These are phyloP conservation scores for Strix occidentalis DNA, from an alignment of 2,797 vertebrate species.

Conservation along the genomic window DNA sequence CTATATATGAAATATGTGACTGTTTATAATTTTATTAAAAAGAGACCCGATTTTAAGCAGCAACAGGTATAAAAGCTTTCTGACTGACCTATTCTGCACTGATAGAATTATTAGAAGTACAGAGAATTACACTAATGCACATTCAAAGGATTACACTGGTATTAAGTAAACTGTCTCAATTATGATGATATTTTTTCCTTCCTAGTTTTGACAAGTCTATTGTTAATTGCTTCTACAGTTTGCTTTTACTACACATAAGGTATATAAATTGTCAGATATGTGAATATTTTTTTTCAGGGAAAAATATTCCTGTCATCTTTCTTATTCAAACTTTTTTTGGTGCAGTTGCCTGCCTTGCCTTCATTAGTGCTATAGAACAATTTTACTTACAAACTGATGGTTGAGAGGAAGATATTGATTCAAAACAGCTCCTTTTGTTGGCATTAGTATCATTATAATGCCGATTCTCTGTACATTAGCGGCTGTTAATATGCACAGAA, in stretches of 20 bases:
- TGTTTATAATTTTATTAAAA: slow-evolving; percentile 94
- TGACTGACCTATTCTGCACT: slow-evolving; percentile 9
- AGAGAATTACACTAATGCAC: background rate
- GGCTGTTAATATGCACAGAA: background rate
- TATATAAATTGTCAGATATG: background rate
- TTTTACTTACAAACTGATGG: background rate
- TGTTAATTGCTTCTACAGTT: background rate
- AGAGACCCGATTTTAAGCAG: slow-evolving; percentile 93
- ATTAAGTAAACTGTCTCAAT: background rate
- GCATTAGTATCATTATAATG: background rate
- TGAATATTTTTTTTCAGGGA: background rate
- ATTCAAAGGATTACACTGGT: background rate
- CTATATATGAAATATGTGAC: slow-evolving; percentile 96
- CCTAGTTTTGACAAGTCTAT: background rate
- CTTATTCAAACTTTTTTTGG: background rate
- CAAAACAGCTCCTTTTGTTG: background rate
- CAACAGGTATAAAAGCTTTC: slow-evolving; percentile 84
- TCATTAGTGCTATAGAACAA: background rate
- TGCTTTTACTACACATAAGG: background rate
- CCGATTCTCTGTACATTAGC: background rate
- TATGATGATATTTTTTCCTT: background rate
- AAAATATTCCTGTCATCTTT: background rate
- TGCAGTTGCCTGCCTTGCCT: background rate
- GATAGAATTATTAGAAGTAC: background rate
- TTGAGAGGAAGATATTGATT: background rate